A percentile compares a stretch with the other conserved stretches of the same genome.
phyloP scores from a whole-genome alignment of 2,888 invertebrate species.

The Chouioia cunea region DNA sequence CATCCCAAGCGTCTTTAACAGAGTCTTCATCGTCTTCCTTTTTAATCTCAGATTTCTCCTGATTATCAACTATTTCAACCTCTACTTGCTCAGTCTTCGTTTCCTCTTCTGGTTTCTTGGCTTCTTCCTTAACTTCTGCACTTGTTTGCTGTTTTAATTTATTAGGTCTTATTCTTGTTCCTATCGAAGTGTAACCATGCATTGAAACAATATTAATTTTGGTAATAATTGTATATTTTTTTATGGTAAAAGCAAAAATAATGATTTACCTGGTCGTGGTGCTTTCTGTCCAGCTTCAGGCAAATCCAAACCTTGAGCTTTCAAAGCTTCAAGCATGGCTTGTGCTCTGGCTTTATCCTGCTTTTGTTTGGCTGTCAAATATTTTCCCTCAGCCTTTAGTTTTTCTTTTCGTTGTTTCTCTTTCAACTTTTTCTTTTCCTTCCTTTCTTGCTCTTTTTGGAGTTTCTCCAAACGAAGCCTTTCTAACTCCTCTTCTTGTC shows the following conservation, averaged over 20 bases:
- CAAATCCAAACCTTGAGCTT: conserved; percentile 88
- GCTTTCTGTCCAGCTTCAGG: conserved; percentile 77
- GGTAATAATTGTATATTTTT: no score
- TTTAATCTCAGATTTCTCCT: conserved; percentile 62
- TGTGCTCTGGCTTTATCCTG: conserved; percentile 90
- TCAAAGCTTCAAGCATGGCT: conserved; percentile 88
- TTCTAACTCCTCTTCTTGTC: conserved; percentile 81
- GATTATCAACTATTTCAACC: conserved; percentile 72
- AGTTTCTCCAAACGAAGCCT: conserved; percentile 80
- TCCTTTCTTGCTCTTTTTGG: conserved; percentile 86
- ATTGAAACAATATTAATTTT: conserved; percentile 21
- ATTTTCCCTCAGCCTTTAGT: conserved; percentile 95
- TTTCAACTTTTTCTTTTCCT: conserved; percentile 89
- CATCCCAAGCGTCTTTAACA: conserved; percentile 90
- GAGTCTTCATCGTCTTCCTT: conserved; percentile 71
- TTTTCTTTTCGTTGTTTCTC: conserved; percentile 94
- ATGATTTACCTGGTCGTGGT: conserved; percentile 69
- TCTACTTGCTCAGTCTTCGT: conserved; percentile 62
- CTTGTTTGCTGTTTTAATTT: conserved; percentile 78
- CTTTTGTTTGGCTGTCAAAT: conserved; percentile 93
- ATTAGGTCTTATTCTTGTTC: conserved; percentile 81
- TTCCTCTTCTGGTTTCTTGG: conserved; percentile 66
- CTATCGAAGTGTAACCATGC: conserved; percentile 66
- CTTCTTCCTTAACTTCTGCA: conserved; percentile 71
- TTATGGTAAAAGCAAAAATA: conserved; percentile 43